Base-by-base conservation (phyloP, 2,113 vertebrate genomes). In the Australoheros scitulus region DNA sequence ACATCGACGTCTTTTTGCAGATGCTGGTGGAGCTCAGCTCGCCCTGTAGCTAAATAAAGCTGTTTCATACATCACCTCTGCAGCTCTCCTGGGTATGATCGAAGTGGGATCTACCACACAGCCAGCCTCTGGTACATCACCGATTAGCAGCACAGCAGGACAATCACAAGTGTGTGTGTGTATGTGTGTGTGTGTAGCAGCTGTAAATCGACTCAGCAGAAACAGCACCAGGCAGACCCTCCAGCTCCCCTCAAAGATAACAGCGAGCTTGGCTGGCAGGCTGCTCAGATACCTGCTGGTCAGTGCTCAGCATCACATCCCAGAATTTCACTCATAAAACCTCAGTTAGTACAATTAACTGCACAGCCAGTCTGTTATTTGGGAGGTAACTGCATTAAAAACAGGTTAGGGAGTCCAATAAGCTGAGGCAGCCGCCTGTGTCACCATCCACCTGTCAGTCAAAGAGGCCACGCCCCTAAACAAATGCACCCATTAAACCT, bases 21-120 rank as follows among this genome's bases (percentile, higher is more conserved):
- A 43, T 18, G 64, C 41, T 47, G 38, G 22, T 26, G 2, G 14
- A 47, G 17, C 24, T 7, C 63, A 5, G 43, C 63, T 14, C 7
- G 7, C 10, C 63, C 63, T 18, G 50, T 18, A 8, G 7, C 50
- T 18, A 65, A 36, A 65, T 43, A 17, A 24, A 43, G 13, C 36
- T 43, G 63, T 24, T 24, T 24, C 64, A 70, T 70, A 70, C 64
- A 70, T 70, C 64, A 70, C 64, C 41, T 70, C 64, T 68, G n/a
- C 64, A 18, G 10, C 11, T 5, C 11, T 13, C 56, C 10, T 24
- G 15, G 24, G 17, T 50, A 15, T 29, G 41, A 29, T 50, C 3
- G 1, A 70, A 70, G 36, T 63, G 41, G 41, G 4, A 18, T 11
- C 11, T 63, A 38, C 24, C 65, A 50, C 24, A 70, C 41, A 70